Conservation (phyloP, 2,113 vertebrate species). For the Syrmaticus mikado region DNA sequence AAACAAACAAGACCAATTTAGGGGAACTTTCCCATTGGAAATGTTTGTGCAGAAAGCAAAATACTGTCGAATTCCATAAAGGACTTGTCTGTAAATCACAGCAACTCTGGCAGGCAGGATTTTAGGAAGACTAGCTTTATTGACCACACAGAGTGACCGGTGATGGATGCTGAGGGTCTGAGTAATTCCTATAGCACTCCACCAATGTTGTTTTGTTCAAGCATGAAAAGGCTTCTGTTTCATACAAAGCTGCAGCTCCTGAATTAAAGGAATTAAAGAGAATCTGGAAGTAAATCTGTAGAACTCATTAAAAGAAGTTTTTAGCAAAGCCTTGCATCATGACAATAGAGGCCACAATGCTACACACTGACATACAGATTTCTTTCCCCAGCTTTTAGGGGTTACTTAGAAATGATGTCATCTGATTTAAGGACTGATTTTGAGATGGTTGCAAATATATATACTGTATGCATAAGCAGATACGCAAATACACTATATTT, state of each 20-base stretch:
- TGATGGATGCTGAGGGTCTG: neutral
- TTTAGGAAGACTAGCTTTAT: neutral
- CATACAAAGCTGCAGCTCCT: neutral
- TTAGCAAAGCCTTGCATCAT: neutral
- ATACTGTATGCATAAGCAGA: neutral
- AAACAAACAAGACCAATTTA: neutral
- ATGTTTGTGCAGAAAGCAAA: neutral
- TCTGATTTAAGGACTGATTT: neutral
- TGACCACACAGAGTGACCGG: neutral
- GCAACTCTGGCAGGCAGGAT: neutral
- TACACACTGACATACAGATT: neutral
- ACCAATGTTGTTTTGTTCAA: neutral
- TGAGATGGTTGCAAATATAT: neutral
- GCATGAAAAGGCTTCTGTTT: neutral
- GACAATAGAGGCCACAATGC: neutral
- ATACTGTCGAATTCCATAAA: neutral
- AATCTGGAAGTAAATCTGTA: neutral
- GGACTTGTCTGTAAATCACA: neutral
- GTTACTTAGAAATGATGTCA: neutral
- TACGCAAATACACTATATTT: fast-evolving
- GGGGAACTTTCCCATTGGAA: neutral
- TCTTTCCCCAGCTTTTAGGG: neutral
- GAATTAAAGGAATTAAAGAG: neutral
- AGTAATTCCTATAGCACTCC: neutral
- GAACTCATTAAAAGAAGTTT: neutral